These are phyloP conservation scores for Aplidium turbinatum DNA, from an alignment of 23 tunicate genomes.

Conservation along the genomic window DNA sequence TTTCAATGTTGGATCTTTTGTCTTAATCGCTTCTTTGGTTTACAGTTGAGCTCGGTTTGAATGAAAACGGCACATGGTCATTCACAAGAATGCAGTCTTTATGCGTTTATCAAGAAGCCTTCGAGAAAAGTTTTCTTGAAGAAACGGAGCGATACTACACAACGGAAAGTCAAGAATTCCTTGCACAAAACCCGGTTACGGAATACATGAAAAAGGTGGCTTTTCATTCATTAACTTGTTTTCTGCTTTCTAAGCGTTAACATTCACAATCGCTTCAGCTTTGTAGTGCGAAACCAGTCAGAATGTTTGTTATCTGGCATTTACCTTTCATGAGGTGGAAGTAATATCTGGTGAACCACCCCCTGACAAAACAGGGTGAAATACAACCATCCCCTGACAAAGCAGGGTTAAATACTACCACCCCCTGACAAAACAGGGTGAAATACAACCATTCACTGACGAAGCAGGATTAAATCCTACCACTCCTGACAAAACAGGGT, in stretches of 20 bases:
- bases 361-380: no score
- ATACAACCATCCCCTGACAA: no score
- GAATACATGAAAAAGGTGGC: slow-evolving; percentile 98
- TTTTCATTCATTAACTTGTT: neutral
- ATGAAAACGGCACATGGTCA: slow-evolving; percentile 54
- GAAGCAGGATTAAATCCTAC: no score
- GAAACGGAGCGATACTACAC: slow-evolving; percentile 88
- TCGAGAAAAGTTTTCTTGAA: slow-evolving; percentile 69
- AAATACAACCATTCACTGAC: no score
- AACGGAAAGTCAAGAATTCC: slow-evolving; percentile 83
- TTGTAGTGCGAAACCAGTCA: no score
- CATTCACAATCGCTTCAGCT: no score
- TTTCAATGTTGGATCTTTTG: neutral
- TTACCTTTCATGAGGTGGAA: no score
- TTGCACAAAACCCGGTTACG: slow-evolving; percentile 93
- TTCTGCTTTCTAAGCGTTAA: no score
- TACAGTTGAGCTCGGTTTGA: slow-evolving; percentile 74
- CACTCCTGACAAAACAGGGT: neutral
- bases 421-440: no score
- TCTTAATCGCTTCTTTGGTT: neutral
- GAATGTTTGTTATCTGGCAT: no score
- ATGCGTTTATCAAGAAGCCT: slow-evolving; percentile 79
- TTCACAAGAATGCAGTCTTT: slow-evolving; percentile 31
- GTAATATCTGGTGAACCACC: no score
- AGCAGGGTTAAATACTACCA: no score